Evolutionary conservation across 2,888 invertebrate genomes (phyloP).

Genomic region (Epistrophella euchroma): DNA sequence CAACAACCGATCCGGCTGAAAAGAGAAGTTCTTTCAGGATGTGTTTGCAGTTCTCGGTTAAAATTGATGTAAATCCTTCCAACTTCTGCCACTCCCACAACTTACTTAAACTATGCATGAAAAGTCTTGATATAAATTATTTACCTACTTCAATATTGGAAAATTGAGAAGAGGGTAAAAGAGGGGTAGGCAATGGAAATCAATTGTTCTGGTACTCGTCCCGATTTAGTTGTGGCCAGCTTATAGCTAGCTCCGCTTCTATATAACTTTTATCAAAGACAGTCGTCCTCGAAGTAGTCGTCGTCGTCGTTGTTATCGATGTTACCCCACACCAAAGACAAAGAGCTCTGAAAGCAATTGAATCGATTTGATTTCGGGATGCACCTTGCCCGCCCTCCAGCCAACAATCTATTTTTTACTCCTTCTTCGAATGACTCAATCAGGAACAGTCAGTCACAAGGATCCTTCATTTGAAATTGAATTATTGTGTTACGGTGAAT

Average conservation of each 20-base stretch:
- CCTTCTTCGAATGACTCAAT: conserved; percentile 54
- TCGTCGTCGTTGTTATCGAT: conserved; percentile 10
- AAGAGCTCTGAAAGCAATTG: conserved; percentile 45
- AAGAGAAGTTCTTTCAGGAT: conserved; percentile 52
- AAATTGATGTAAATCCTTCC: conserved; percentile 72
- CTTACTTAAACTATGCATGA: conserved; percentile 64
- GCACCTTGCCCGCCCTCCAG: background rate
- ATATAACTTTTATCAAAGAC: conserved; percentile 51
- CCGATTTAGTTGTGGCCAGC: conserved; percentile 21
- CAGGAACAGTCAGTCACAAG: conserved; percentile 69
- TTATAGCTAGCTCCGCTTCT: conserved; percentile 42
- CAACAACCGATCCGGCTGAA: background rate
- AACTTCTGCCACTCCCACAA: conserved; percentile 28
- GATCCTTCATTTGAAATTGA: conserved; percentile 64
- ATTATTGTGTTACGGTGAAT: conserved; percentile 61
- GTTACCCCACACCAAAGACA: conserved; percentile 12
- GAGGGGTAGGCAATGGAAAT: conserved; percentile 38
- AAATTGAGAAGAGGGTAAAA: background rate
- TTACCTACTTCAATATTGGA: conserved; percentile 45
- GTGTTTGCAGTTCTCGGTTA: conserved; percentile 64
- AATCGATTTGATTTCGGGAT: conserved; percentile 68
- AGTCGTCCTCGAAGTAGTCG: conserved; percentile 30
- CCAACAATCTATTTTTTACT: conserved; percentile 26
- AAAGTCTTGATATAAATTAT: conserved; percentile 69
- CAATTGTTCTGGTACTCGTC: conserved; percentile 65